Evolutionary conservation across 2,113 vertebrate genomes (phyloP).

Genomic region (mouse (Mus musculus)): GRCm39 chr2:65298501-65299000

Average conservation of each 20-base stretch:
- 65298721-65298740: slow-evolving; percentile 31
- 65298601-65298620: neutral
- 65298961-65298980: slow-evolving; percentile 32
- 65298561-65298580: slow-evolving; percentile 66
- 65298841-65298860: neutral
- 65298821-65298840: neutral
- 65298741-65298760: neutral
- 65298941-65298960: slow-evolving; percentile 61
- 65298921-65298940: slow-evolving; percentile 3
- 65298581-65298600: slow-evolving; percentile 29
- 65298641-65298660: neutral
- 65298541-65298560: slow-evolving; percentile 87
- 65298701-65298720: slow-evolving; percentile 1
- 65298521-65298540: slow-evolving; percentile 94
- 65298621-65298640: neutral
- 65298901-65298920: slow-evolving; percentile 24
- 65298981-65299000: slow-evolving; percentile 30
- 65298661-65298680: slow-evolving; percentile 25
- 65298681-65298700: neutral
- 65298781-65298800: neutral
- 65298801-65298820: neutral
- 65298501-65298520: slow-evolving; percentile 94
- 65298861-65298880: slow-evolving; percentile 59
- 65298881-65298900: slow-evolving; percentile 30
- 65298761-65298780: slow-evolving; percentile 31